phyloP scores from a whole-genome alignment of 2,888 invertebrate species.

The Polydrusus pterygomalis region DNA sequence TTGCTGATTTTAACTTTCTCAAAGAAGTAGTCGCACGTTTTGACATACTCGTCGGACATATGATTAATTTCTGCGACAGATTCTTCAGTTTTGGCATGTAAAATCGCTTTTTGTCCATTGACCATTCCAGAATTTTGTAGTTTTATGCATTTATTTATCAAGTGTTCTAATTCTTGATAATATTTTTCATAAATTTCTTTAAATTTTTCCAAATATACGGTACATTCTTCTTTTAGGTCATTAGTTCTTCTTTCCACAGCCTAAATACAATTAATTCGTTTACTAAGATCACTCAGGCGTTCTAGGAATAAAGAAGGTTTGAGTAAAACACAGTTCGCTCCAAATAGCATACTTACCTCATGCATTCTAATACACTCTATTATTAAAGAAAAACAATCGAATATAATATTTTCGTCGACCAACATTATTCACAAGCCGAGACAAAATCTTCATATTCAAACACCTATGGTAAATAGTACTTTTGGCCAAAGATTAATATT shows the following conservation, averaged over 20 bases:
- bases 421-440: no score
- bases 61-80: conserved; percentile 24
- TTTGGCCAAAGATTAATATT: no score
- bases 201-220: background rate
- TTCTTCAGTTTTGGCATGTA: conserved; percentile 34
- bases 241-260: conserved; percentile 18
- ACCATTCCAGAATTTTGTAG: conserved; percentile 33
- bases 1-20: conserved; percentile 53
- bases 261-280: no score
- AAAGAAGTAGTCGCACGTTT: conserved; percentile 33
- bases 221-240: background rate
- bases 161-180: conserved; percentile 39
- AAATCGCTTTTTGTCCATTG: conserved; percentile 30
- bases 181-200: conserved; percentile 6
- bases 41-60: conserved; percentile 4
- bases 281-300: no score
- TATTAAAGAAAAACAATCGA: no score
- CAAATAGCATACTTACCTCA: no score
- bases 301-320: no score
- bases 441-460: no score
- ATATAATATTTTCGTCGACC: no score
- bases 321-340: no score
- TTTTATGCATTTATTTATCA: conserved; percentile 30
- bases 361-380: no score
- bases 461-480: no score